Conservation (phyloP, 2,888 invertebrate species). For the Amblyjoppa fuscipennis region DNA sequence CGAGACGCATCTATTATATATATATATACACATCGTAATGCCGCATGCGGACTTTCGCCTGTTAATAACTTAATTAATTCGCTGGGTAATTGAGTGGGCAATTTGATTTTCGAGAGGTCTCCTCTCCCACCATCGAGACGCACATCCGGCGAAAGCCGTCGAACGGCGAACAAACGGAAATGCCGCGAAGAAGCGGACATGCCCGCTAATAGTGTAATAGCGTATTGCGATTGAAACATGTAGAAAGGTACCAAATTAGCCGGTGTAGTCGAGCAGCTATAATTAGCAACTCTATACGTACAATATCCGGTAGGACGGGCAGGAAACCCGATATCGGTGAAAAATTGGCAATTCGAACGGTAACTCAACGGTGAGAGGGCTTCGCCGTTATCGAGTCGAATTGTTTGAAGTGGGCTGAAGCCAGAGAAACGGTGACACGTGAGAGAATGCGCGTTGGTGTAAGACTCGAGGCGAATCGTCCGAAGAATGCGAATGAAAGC, state of each 20-base stretch:
- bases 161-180: slow-evolving; percentile 37
- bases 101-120: slow-evolving; percentile 26
- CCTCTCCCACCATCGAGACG: neutral
- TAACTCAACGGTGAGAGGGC: slow-evolving; percentile 18
- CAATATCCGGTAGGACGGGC: slow-evolving; percentile 46
- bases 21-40: neutral
- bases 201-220: slow-evolving; percentile 41
- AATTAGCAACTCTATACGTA: slow-evolving; percentile 46
- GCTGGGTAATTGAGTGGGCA: slow-evolving; percentile 48
- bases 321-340: slow-evolving; percentile 43
- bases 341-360: slow-evolving; percentile 38
- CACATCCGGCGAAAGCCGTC: slow-evolving; percentile 53
- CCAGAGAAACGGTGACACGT: neutral
- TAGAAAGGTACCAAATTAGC: slow-evolving; percentile 62
- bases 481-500: slow-evolving; percentile 28
- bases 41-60: slow-evolving; percentile 56
- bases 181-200: slow-evolving; percentile 34
- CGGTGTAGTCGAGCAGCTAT: slow-evolving; percentile 57
- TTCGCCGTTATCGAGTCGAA: neutral
- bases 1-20: slow-evolving; percentile 38
- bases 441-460: slow-evolving; percentile 5
- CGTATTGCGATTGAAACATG: slow-evolving; percentile 41
- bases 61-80: slow-evolving; percentile 65
- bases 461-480: neutral
- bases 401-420: neutral